These are phyloP conservation scores for Microcebus lehilahytsara DNA, from an alignment of 2,113 vertebrate genomes.

Conservation along the genomic window DNA sequence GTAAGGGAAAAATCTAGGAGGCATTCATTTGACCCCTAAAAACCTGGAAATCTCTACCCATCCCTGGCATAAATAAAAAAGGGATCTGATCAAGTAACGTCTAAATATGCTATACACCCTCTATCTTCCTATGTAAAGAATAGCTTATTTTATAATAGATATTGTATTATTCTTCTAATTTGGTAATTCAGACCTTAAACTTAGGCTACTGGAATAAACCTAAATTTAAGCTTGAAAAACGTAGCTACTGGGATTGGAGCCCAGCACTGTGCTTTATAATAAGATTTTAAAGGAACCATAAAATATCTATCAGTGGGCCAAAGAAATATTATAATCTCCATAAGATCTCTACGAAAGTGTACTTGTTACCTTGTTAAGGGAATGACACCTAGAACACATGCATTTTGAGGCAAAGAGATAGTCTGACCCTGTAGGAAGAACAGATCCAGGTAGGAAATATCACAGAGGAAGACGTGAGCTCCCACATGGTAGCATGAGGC, in stretches of 20 bases:
- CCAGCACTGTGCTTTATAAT: not conserved
- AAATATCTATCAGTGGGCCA: not conserved
- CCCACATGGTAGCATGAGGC: not conserved
- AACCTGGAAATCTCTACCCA: slow-evolving; percentile 26
- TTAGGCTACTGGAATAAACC: not conserved
- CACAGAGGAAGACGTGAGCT: not conserved
- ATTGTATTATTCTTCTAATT: not conserved
- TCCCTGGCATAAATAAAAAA: slow-evolving; percentile 19
- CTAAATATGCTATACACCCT: not conserved
- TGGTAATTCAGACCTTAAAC: slow-evolving; percentile 37
- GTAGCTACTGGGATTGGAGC: not conserved
- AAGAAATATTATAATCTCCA: not conserved
- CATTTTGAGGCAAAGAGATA: not conserved
- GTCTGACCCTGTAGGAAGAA: not conserved
- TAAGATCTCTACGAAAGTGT: not conserved
- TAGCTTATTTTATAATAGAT: not conserved
- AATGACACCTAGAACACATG: not conserved
- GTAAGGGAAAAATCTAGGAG: not conserved
- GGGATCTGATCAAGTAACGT: not conserved
- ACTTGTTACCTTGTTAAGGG: not conserved
- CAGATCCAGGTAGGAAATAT: not conserved
- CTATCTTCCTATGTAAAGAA: not conserved
- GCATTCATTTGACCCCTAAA: slow-evolving; percentile 54
- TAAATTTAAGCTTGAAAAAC: slow-evolving; percentile 37
- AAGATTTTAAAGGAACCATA: not conserved